Percentiles rank a stretch among this genome's conserved stretches.
Conservation (phyloP, 2,888 invertebrate species). For the Trilocha varians region DNA sequence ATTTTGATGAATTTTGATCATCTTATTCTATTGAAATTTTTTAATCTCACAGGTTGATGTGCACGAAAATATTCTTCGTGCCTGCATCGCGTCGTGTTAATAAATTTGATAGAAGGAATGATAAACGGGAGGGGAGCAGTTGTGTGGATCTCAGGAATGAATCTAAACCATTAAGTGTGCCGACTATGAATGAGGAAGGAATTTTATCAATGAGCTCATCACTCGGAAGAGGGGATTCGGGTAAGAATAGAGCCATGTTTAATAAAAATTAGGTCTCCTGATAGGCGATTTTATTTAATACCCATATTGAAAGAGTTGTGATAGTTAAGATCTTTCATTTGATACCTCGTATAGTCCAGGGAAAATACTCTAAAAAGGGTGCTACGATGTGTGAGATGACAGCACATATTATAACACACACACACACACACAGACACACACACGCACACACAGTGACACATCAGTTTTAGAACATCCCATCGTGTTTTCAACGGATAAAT, state of each 20-base stretch:
- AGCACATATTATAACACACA: too few species aligned
- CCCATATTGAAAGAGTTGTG: too few species aligned
- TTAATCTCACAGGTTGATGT: conserved; percentile 54
- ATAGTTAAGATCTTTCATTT: too few species aligned
- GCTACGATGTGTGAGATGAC: too few species aligned
- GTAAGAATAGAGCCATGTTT: conserved; percentile 37
- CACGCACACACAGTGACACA: too few species aligned
- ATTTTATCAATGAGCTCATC: conserved; percentile 53
- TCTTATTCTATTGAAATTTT: neutral
- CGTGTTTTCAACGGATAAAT: too few species aligned
- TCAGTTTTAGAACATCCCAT: too few species aligned
- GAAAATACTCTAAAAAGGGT: too few species aligned
- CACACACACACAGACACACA: too few species aligned
- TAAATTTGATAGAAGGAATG: conserved; percentile 31
- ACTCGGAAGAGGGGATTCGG: conserved; percentile 59
- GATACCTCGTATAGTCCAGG: too few species aligned
- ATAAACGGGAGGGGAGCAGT: conserved; percentile 20
- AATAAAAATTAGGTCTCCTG: too few species aligned
- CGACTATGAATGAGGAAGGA: conserved; percentile 44
- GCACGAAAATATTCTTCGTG: conserved; percentile 76
- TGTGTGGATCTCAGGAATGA: conserved; percentile 22
- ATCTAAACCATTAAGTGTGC: conserved; percentile 47
- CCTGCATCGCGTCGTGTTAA: conserved; percentile 50
- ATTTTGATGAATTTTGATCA: neutral
- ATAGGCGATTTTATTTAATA: too few species aligned